Evolutionary conservation across 2,797 vertebrate species (phyloP).

Genomic region (Triplophysa yarkandensis): DNA sequence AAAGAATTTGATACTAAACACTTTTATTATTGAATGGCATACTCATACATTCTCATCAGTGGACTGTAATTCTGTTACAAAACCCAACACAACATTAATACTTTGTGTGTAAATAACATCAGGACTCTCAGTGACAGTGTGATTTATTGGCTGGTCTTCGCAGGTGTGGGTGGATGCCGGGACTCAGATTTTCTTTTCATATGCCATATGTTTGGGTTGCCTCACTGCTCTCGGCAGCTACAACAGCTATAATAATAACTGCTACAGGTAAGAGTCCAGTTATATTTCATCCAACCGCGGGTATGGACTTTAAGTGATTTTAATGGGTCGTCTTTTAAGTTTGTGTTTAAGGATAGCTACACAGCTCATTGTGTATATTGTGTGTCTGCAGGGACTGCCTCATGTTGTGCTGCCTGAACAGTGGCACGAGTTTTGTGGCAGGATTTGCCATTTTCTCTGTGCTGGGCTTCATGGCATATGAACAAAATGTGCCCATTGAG

Average conservation of each 20-base stretch:
- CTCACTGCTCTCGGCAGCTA: conserved; percentile 97
- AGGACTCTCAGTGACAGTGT: not conserved
- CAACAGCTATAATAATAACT: conserved; percentile 97
- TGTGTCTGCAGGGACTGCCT: conserved; percentile 87
- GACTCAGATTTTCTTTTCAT: conserved; percentile 99
- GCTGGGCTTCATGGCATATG: conserved; percentile 97
- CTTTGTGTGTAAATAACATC: not conserved
- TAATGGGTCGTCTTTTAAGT: not conserved
- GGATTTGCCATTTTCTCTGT: conserved; percentile 99
- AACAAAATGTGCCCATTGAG: conserved; percentile 95
- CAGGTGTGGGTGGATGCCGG: conserved; percentile 99
- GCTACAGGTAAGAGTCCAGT: conserved; percentile 85
- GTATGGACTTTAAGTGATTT: not conserved
- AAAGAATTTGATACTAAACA: not conserved
- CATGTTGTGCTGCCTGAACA: conserved; percentile 98
- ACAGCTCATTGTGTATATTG: no score
- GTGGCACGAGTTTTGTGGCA: conserved; percentile 96
- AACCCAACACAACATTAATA: not conserved
- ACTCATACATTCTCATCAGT: not conserved
- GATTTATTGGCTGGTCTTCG: conserved; percentile 10
- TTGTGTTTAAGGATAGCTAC: not conserved
- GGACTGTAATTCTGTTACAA: not conserved
- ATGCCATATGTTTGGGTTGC: conserved; percentile 97
- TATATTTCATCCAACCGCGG: not conserved
- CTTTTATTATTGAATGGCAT: not conserved